phyloP scores from a whole-genome alignment of 1,140 invertebrate genomes.

The Neomicropteryx cornuta region DNA sequence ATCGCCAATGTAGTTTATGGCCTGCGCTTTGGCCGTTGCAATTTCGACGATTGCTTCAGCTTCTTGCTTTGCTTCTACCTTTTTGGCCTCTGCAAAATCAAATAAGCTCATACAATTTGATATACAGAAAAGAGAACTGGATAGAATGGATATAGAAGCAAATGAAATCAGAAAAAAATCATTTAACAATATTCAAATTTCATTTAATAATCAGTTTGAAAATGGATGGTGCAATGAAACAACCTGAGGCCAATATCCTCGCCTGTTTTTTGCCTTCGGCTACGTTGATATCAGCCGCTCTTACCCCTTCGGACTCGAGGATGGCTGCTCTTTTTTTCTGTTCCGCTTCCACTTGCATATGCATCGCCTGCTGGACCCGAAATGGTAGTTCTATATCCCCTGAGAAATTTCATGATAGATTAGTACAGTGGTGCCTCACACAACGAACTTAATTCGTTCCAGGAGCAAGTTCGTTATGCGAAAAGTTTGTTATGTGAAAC shows the following conservation, averaged over 20 bases:
- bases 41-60: slow-evolving; percentile 78
- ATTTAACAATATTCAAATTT: no score
- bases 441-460: no score
- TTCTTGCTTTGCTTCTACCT: slow-evolving; percentile 77
- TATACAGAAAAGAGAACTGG: no score
- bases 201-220: no score
- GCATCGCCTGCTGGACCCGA: slow-evolving; percentile 97
- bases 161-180: no score
- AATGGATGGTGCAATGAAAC: no score
- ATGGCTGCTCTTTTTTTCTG: slow-evolving; percentile 92
- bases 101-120: no score
- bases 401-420: slow-evolving; percentile 31
- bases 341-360: slow-evolving; percentile 99
- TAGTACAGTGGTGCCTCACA: no score
- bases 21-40: slow-evolving; percentile 71
- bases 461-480: no score
- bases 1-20: slow-evolving; percentile 64
- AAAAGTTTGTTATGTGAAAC: no score
- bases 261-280: slow-evolving; percentile 91
- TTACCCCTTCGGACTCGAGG: slow-evolving; percentile 90
- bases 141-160: no score
- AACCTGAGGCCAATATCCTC: slow-evolving; percentile 87
- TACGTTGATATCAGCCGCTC: slow-evolving; percentile 95
- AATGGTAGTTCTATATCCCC: slow-evolving; percentile 87
- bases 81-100: slow-evolving; percentile 59